Evolutionary conservation across 2,888 invertebrate genomes (phyloP).

Genomic region (Protula sp.): DNA sequence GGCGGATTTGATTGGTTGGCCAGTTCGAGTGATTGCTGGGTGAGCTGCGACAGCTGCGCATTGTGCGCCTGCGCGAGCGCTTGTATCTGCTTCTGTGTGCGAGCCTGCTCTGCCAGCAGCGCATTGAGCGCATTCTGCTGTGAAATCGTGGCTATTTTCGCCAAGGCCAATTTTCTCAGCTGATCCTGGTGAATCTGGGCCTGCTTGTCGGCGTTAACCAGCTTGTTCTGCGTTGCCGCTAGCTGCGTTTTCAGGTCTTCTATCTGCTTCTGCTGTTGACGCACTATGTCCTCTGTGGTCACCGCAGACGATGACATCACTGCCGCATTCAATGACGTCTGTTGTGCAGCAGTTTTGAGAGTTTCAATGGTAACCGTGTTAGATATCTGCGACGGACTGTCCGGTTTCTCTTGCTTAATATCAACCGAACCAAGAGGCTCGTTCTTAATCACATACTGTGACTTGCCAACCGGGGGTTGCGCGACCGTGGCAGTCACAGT

Average conservation of each 20-base stretch:
- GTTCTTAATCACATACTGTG: too few species aligned
- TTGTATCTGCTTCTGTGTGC: constrained; percentile 63
- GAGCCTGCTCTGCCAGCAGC: background rate
- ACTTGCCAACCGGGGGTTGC: too few species aligned
- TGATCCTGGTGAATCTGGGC: background rate
- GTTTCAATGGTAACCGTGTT: too few species aligned
- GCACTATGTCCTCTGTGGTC: constrained; percentile 34
- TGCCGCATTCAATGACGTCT: too few species aligned
- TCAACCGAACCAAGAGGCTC: too few species aligned
- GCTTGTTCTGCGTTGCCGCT: constrained; percentile 10
- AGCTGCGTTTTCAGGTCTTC: constrained; percentile 65
- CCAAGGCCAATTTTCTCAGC: background rate
- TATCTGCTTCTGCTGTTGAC: constrained; percentile 78
- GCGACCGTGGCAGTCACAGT: too few species aligned
- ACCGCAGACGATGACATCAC: constrained; percentile 7
- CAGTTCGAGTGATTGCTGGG: background rate
- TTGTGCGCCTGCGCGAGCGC: constrained; percentile 16
- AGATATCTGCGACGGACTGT: too few species aligned
- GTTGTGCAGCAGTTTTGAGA: too few species aligned
- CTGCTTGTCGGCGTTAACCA: constrained; percentile 9
- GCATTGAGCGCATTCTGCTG: background rate
- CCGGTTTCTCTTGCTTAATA: too few species aligned
- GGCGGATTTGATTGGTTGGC: background rate
- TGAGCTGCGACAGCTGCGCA: constrained; percentile 22
- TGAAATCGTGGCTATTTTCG: background rate